A percentile compares a stretch with the other conserved stretches of the same genome.
phyloP scores from a whole-genome alignment of 2,797 vertebrate genomes.

The Rhinophrynus dorsalis region DNA sequence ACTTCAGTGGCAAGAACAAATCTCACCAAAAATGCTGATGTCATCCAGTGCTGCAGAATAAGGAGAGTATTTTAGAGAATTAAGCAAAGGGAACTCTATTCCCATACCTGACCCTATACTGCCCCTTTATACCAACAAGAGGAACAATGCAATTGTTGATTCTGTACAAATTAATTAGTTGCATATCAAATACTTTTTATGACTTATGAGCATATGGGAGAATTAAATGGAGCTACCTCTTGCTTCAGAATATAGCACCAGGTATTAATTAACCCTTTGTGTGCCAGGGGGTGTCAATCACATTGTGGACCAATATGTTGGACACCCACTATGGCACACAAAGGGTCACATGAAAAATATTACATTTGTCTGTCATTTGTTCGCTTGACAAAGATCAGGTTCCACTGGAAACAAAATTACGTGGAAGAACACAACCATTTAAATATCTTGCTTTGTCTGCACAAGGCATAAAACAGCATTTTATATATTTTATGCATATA shows the following conservation, averaged over 20 bases:
- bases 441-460: constrained; percentile 11
- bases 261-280: no score
- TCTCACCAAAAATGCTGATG: no score
- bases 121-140: not conserved
- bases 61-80: no score
- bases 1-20: no score
- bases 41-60: no score
- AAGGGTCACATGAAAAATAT: no score
- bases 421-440: constrained; percentile 39
- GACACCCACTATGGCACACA: no score
- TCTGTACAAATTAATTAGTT: not conserved
- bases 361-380: constrained; percentile 2
- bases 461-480: constrained; percentile 29
- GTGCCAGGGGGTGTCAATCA: no score
- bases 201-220: not conserved
- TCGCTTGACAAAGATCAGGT: not conserved
- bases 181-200: not conserved
- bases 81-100: no score
- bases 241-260: not conserved
- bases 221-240: not conserved
- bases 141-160: not conserved
- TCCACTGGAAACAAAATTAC: not conserved
- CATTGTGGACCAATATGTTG: no score
- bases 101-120: no score
- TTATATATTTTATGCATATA: constrained; percentile 42